A percentile compares a stretch with the other conserved stretches of the same genome.
Evolutionary conservation across 2,113 vertebrate species (phyloP).

Genomic region (Camelus bactrianus): DNA sequence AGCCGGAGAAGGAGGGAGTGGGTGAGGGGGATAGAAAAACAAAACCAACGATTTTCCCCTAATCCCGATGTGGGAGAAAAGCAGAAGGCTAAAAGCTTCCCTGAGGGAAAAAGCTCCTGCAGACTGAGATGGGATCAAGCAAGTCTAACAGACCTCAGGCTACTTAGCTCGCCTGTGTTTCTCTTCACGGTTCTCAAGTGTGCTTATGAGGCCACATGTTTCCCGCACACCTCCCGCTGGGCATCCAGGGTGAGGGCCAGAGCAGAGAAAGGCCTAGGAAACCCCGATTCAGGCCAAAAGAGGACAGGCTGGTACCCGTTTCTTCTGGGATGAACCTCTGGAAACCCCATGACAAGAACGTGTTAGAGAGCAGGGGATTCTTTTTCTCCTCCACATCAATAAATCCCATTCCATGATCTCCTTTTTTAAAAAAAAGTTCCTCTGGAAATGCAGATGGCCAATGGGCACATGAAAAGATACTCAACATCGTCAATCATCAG

Average conservation of each 20-base stretch:
- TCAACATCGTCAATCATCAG: neutral
- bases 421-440: neutral
- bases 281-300: conserved; percentile 57
- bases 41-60: neutral
- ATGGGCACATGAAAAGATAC: neutral
- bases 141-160: conserved; percentile 47
- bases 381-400: neutral
- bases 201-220: neutral
- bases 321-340: conserved; percentile 75
- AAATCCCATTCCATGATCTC: neutral
- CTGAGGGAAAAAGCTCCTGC: neutral
- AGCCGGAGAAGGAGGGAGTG: neutral
- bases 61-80: neutral
- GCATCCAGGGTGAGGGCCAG: conserved; percentile 67
- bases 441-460: neutral
- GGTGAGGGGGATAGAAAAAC: neutral
- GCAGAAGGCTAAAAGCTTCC: conserved; percentile 25
- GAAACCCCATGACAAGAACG: conserved; percentile 76
- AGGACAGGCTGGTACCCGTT: conserved; percentile 56
- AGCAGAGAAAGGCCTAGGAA: conserved; percentile 47
- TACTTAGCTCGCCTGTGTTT: neutral
- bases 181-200: neutral
- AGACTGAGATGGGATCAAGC: neutral
- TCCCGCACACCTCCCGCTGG: conserved; percentile 50
- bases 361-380: conserved; percentile 54